Evolutionary conservation across 2,797 vertebrate genomes (phyloP).

Genomic region (Enteromius unitaeniatus): DNA sequence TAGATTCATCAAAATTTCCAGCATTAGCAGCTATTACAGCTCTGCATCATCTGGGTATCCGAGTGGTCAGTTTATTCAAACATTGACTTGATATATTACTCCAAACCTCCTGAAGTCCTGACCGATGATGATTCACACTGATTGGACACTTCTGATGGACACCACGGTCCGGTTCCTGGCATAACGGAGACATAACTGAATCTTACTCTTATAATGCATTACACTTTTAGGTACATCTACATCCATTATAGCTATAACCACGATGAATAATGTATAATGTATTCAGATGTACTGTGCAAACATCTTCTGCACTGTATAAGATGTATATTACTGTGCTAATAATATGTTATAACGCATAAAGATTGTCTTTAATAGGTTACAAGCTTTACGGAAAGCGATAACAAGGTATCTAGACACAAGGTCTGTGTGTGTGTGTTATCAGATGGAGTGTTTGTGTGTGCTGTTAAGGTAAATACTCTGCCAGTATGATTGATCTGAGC

Average conservation of each 20-base stretch:
- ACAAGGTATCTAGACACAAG: neutral
- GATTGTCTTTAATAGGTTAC: neutral
- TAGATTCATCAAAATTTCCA: no score
- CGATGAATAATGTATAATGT: neutral
- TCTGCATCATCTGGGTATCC: no score
- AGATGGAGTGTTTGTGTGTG: constrained; percentile 48
- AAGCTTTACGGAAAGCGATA: neutral
- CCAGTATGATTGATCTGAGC: constrained; percentile 49
- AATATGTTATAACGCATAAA: neutral
- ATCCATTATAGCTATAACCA: neutral
- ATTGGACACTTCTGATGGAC: no score
- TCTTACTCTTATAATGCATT: no score
- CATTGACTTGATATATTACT: no score
- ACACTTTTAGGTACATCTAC: neutral
- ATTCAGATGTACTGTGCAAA: neutral
- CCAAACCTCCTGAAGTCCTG: no score
- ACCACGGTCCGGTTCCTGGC: no score
- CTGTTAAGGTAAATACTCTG: constrained; percentile 46
- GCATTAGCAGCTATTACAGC: no score
- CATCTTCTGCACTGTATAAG: neutral
- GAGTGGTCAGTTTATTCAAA: no score
- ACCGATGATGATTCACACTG: no score
- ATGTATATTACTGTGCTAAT: neutral
- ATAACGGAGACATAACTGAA: no score
- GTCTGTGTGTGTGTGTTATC: constrained; percentile 44